Base-by-base conservation (phyloP, 1,140 invertebrate species). In the Drosophila nasuta region DNA sequence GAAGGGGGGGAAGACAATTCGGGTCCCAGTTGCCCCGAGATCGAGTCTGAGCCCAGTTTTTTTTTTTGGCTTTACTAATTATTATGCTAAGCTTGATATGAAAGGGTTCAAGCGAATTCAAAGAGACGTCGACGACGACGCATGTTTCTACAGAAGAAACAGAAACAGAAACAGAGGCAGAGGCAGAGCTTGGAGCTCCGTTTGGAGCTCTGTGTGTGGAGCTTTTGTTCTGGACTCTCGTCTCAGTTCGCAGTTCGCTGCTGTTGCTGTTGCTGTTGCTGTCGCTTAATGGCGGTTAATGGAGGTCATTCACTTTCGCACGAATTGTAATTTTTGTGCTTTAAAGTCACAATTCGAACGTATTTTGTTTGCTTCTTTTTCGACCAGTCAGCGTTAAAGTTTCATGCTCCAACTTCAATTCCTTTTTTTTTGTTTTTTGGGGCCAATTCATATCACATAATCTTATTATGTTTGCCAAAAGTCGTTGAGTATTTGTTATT, bases 221-320 rank as follows among this genome's bases (percentile, higher is more conserved):
- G 64, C 70, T 59, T 73, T 74, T 60, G 52, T 86, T 81, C 70
- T 78, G 64, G 59, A 48, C 41, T 46, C 65, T 13, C 48, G 41
- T 38, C 59, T 67, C 57, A 25, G 4, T 67, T 51, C 49, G 38
- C 8, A 49, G 49, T 25, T 41, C 17, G 11, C 66, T 33, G 57
- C 46, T 25, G 11, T 41, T 13, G 13, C 58, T 25, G 11, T 41
- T 13, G 13, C 58, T 33, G 57, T 56, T 25, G 11, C 41, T n/a
- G 46, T 60, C 38, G 35, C 71, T 79, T 83, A 83, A 81, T 83
- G 79, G 75, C 81, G 87, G 87, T 91, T 91, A 91, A 91, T 91
- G 87, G 87, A 91, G 87, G 87, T 91, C 87, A 91, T 91, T 91
- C 87, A 91, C 87, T 91, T 91, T 91, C 87, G 80, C 82, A 91